phyloP scores from a whole-genome alignment of 2,888 invertebrate genomes.

The Spodoptera littoralis region DNA sequence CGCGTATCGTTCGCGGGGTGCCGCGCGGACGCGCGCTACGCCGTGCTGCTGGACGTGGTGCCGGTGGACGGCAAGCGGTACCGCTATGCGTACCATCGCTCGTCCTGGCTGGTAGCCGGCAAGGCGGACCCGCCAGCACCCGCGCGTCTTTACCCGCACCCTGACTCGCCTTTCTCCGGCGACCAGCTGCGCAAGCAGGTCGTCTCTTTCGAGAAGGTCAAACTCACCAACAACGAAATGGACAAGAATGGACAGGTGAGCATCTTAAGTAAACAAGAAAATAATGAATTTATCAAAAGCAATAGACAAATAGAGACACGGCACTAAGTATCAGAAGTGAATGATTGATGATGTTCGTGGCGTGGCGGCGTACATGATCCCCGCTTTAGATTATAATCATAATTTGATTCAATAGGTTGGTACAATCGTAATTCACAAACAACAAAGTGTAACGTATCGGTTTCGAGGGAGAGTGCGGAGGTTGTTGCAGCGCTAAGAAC shows the following conservation, averaged over 20 bases:
- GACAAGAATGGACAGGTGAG: slow-evolving; percentile 97
- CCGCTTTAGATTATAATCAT: slow-evolving; percentile 51
- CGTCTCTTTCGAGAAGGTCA: slow-evolving; percentile 99
- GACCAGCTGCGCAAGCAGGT: slow-evolving; percentile 98
- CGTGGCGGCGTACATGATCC: slow-evolving; percentile 14
- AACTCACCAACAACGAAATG: slow-evolving; percentile 99
- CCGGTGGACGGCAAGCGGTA: slow-evolving; percentile 99
- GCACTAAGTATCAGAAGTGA: slow-evolving; percentile 43
- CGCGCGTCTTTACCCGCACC: slow-evolving; percentile 97
- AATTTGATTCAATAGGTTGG: slow-evolving; percentile 56
- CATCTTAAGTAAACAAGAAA: slow-evolving; percentile 20
- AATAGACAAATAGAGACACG: slow-evolving; percentile 46
- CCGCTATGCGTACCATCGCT: slow-evolving; percentile 99
- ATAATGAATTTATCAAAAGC: slow-evolving; percentile 43
- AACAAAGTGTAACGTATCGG: slow-evolving; percentile 47
- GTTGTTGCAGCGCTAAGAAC: slow-evolving; percentile 63
- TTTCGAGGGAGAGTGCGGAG: slow-evolving; percentile 47
- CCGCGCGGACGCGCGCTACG: slow-evolving; percentile 95
- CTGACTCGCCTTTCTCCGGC: slow-evolving; percentile 98
- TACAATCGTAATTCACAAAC: slow-evolving; percentile 47
- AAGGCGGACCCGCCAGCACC: slow-evolving; percentile 99
- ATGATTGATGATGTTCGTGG: slow-evolving; percentile 55
- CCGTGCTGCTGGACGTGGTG: slow-evolving; percentile 98
- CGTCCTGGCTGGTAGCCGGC: slow-evolving; percentile 99
- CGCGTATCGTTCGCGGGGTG: slow-evolving; percentile 97